phyloP scores from a whole-genome alignment of 2,888 invertebrate genomes.

The Petrophora chlorosata region DNA sequence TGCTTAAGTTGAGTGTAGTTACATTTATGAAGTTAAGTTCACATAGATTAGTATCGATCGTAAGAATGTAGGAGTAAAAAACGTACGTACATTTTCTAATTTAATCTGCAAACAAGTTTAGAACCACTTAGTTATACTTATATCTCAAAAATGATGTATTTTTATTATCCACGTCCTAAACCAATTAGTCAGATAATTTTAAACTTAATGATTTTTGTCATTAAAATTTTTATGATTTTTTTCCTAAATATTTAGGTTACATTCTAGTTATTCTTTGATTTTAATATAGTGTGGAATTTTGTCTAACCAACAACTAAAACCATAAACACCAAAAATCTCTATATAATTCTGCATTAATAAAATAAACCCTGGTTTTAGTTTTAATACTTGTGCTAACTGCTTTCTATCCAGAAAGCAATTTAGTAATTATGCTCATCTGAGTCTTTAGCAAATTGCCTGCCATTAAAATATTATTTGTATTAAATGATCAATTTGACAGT shows the following conservation, averaged over 20 bases:
- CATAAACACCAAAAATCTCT: too few species aligned
- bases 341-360: too few species aligned
- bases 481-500: neutral
- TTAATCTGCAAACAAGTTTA: too few species aligned
- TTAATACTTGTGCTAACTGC: neutral
- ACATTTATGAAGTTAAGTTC: too few species aligned
- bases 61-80: too few species aligned
- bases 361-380: neutral
- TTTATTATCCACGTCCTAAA: neutral
- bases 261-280: neutral
- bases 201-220: neutral
- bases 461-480: neutral
- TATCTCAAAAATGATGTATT: neutral
- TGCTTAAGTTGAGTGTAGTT: too few species aligned
- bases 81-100: too few species aligned
- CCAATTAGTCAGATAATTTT: neutral
- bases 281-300: too few species aligned
- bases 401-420: neutral
- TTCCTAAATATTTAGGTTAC: neutral
- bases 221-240: neutral
- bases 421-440: neutral
- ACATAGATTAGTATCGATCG: too few species aligned
- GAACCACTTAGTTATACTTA: too few species aligned
- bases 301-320: too few species aligned
- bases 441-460: conserved; percentile 1